Conservation (phyloP, 2,888 invertebrate genomes). For the Vannuccia rotundouncinata region DNA sequence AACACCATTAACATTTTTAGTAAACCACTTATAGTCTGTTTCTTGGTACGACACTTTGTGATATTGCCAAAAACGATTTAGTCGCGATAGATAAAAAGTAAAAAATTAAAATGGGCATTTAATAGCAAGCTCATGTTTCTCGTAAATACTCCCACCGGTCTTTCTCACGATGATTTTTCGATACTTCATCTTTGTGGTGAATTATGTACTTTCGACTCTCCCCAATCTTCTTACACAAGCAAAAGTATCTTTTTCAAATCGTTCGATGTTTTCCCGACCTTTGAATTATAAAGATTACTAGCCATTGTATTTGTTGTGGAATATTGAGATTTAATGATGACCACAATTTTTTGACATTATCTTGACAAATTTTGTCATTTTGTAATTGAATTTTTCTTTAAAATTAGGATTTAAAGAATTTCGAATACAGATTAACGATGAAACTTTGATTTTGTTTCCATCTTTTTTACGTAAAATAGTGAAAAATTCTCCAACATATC, state of each 20-base stretch:
- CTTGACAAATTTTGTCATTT: neutral
- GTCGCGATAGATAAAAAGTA: neutral
- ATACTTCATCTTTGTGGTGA: neutral
- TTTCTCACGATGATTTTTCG: neutral
- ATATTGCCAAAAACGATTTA: neutral
- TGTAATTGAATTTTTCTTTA: neutral
- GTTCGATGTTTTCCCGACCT: slow-evolving; percentile 21
- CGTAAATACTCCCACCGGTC: neutral
- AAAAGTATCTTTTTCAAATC: slow-evolving; percentile 3
- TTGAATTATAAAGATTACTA: neutral
- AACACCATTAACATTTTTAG: neutral
- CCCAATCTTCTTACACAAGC: neutral
- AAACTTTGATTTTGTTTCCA: neutral
- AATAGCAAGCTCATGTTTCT: neutral
- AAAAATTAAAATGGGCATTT: neutral
- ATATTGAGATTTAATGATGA: neutral
- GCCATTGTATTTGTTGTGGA: neutral
- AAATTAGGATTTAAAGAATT: neutral
- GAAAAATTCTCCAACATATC: neutral
- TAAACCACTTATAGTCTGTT: neutral
- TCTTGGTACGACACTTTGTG: neutral
- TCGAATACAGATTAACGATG: neutral
- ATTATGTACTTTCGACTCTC: neutral
- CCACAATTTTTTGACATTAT: neutral
- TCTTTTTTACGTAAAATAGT: neutral